phyloP scores from a whole-genome alignment of 2,888 invertebrate genomes.

The Maniola hyperantus region DNA sequence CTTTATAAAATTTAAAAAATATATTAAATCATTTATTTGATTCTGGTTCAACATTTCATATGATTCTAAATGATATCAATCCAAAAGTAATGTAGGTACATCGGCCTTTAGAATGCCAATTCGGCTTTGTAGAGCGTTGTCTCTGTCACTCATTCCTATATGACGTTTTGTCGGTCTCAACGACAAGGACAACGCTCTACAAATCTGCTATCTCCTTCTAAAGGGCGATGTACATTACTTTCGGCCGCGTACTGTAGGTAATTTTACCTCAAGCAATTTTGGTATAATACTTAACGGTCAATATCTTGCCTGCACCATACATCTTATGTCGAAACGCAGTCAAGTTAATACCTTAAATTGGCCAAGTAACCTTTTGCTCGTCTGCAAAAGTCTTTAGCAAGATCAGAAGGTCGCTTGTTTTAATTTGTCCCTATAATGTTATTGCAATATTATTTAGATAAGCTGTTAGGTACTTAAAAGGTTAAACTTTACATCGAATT shows the following conservation, averaged over 20 bases:
- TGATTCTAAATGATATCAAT: no score
- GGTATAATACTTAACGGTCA: constrained; percentile 1
- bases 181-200: no score
- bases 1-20: no score
- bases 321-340: constrained; percentile 50
- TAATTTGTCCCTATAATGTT: constrained; percentile 28
- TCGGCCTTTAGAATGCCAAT: no score
- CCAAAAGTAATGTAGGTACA: not conserved
- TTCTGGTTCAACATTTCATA: no score
- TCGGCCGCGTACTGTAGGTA: not conserved
- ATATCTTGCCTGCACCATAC: not conserved
- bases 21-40: no score
- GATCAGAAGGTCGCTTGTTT: constrained; percentile 33
- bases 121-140: no score
- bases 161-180: no score
- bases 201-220: no score
- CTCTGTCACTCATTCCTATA: no score
- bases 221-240: no score
- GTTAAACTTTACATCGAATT: no score
- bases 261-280: not conserved
- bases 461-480: not conserved
- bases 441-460: constrained; percentile 16
- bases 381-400: constrained; percentile 34
- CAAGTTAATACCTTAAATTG: constrained; percentile 59
- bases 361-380: constrained; percentile 65